These are phyloP conservation scores for Bagarius yarrelli DNA, from an alignment of 2,113 vertebrate species.

Conservation along the genomic window DNA sequence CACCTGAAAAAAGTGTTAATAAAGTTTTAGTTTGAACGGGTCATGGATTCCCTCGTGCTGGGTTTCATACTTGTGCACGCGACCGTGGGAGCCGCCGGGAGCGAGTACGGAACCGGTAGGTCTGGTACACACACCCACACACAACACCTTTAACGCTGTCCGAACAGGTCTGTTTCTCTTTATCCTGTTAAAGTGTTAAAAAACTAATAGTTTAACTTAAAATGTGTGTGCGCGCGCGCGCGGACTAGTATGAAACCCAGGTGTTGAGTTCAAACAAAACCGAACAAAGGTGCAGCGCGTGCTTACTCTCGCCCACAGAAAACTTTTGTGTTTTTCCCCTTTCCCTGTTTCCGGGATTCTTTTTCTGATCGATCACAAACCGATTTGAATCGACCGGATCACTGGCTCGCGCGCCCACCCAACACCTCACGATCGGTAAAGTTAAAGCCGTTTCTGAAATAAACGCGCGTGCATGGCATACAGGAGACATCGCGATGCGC, in stretches of 20 bases:
- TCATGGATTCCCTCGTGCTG: slow-evolving; percentile 17
- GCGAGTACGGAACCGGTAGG: slow-evolving; percentile 26
- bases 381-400: not conserved
- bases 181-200: not conserved
- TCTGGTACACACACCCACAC: not conserved
- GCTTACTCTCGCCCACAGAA: not conserved
- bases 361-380: not conserved
- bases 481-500: not conserved
- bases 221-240: not conserved
- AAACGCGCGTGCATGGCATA: not conserved
- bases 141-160: not conserved
- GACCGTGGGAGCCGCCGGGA: not conserved
- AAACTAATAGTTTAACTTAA: not conserved
- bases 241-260: not conserved
- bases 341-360: not conserved
- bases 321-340: not conserved
- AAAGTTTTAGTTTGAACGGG: not conserved
- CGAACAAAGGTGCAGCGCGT: not conserved
- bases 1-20: not conserved
- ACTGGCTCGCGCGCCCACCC: not conserved
- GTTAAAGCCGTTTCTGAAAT: not conserved
- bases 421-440: not conserved
- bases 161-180: not conserved
- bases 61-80: not conserved
- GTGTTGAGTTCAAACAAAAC: not conserved